Evolutionary conservation across 2,113 vertebrate species (phyloP).

Genomic region (Dascyllus trimaculatus): DNA sequence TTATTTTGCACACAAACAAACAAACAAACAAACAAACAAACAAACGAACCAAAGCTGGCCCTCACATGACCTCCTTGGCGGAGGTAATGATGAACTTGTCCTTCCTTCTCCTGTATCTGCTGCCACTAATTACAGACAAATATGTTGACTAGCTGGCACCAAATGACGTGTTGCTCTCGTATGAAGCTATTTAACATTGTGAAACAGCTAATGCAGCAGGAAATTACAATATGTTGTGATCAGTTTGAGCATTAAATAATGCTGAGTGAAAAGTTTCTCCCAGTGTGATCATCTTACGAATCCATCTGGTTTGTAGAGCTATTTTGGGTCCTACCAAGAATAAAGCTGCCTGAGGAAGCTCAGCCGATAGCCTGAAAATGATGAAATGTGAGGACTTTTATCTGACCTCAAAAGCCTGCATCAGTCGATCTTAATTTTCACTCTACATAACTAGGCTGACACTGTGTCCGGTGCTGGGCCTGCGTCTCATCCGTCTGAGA

Average conservation of each 20-base stretch:
- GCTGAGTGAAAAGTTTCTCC: conserved; percentile 17
- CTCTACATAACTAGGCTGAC: conserved; percentile 36
- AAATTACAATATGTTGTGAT: not conserved
- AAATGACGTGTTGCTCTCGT: too few species aligned
- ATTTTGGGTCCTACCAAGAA: conserved; percentile 13
- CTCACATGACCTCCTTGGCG: too few species aligned
- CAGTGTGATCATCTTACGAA: conserved; percentile 9
- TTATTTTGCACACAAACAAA: too few species aligned
- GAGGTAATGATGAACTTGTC: too few species aligned
- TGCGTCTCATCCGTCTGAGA: conserved; percentile 9
- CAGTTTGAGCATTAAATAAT: not conserved
- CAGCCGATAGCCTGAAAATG: conserved; percentile 24
- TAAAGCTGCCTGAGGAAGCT: not conserved
- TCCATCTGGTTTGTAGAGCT: conserved; percentile 11
- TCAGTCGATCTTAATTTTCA: conserved; percentile 53
- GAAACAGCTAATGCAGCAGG: not conserved
- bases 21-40: too few species aligned
- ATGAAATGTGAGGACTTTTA: conserved; percentile 50
- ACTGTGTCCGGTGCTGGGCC: conserved; percentile 7
- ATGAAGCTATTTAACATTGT: too few species aligned
- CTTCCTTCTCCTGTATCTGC: too few species aligned
- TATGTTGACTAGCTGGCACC: too few species aligned
- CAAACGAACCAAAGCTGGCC: too few species aligned
- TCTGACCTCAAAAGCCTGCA: conserved; percentile 57
- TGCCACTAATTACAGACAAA: too few species aligned